Evolutionary conservation across 92 coral and sea anemone genomes (phyloP), one percentile per base, ranked within the genome.

Genomic region (Muricea muricata): DNA sequence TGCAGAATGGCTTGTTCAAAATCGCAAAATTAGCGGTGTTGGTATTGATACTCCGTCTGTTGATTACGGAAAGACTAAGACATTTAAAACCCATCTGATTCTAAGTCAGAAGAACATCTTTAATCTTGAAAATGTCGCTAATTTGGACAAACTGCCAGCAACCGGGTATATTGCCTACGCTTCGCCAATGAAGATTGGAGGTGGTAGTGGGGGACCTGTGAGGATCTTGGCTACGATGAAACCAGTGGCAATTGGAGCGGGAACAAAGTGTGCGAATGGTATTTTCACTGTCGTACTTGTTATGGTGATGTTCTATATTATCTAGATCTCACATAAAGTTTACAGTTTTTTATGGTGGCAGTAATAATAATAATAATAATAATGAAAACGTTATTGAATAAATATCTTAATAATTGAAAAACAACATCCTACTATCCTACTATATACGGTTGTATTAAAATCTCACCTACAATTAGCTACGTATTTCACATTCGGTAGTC

Each of bases 21-120:
- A 81, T 7, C 68, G 68, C 37, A 87, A 87, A 42, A 68, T 92
- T 83, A 93, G 89, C 50, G 41, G 85, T 6, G 82, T 93, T 68
- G 97, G 97, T 0, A 37, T 91, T 15, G 97, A 93, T 61, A 93
- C 97, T 18, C 83, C 94, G 12, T 91, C 97, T 26, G 11, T 93
- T 9, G 97, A 93, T 82, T 86, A 78, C 74, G 97, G 94, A 1
- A 93, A 91, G 23, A 88, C 97, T 4, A 89, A 48, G 30, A n/a
- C 47, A 69, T 91, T 17, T 21, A 39, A 33, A 52, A n/a, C 91
- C 9, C 97, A 93, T 68, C 89, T 24, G 47, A 89, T 80, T 47
- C 85, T 93, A 1, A 87, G 46, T 48, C 18, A 15, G 4, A 63
- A 85, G 50, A 93, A 93, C 72, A 89, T 89, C 66, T 90, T 91